A percentile compares a stretch with the other conserved stretches of the same genome.
These are phyloP conservation scores for Aphidius colemani DNA, from an alignment of 2,888 invertebrate species.

Conservation along the genomic window DNA sequence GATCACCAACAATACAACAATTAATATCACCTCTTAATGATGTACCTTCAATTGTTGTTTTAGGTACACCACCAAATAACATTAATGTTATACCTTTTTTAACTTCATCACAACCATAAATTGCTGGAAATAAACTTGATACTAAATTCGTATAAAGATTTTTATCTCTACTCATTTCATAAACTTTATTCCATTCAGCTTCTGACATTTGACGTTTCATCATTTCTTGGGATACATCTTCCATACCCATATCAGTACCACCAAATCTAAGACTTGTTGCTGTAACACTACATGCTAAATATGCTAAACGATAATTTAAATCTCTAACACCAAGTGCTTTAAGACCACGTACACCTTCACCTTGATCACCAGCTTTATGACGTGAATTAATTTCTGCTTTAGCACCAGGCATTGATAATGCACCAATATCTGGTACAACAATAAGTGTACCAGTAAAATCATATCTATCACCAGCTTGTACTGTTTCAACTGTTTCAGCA, in stretches of 20 bases:
- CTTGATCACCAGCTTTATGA: conserved; percentile 72
- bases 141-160: conserved; percentile 90
- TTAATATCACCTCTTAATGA: conserved; percentile 95
- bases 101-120: conserved; percentile 96
- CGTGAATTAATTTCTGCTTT: conserved; percentile 80
- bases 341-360: conserved; percentile 85
- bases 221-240: conserved; percentile 88
- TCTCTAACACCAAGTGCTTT: conserved; percentile 87
- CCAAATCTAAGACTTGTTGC: conserved; percentile 88
- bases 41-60: conserved; percentile 89
- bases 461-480: conserved; percentile 78
- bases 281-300: conserved; percentile 90
- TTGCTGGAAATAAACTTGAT: conserved; percentile 89
- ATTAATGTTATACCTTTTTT: conserved; percentile 90
- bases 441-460: conserved; percentile 71
- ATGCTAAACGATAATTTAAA: conserved; percentile 86
- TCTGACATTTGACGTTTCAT: conserved; percentile 94
- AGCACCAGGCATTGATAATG: conserved; percentile 83
- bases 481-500: conserved; percentile 94
- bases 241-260: conserved; percentile 80
- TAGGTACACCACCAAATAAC: conserved; percentile 96
- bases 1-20: conserved; percentile 97
- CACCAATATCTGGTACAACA: conserved; percentile 95
- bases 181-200: conserved; percentile 92
- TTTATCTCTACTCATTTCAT: conserved; percentile 94